phyloP scores from a whole-genome alignment of 2,797 vertebrate species.

The Chaunax sp. region DNA sequence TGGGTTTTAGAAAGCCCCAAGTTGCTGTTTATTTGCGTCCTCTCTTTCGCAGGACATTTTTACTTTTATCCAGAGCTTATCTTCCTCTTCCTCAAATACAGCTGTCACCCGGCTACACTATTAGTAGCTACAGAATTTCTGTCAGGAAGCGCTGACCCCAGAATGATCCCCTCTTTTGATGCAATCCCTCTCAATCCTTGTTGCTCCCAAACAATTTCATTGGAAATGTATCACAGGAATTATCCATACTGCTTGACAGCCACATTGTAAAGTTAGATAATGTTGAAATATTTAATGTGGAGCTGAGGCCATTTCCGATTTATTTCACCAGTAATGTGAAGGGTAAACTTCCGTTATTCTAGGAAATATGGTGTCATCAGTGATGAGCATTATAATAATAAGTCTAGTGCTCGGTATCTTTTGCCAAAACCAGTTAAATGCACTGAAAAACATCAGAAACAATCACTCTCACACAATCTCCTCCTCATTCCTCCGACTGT shows the following conservation, averaged over 20 bases:
- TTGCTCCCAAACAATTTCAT: slow-evolving; percentile 36
- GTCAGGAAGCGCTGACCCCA: slow-evolving; percentile 54
- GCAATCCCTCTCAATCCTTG: slow-evolving; percentile 27
- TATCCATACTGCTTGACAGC: slow-evolving; percentile 42
- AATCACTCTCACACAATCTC: slow-evolving; percentile 46
- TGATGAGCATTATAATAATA: slow-evolving; percentile 36
- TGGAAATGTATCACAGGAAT: slow-evolving; percentile 36
- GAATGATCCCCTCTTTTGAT: slow-evolving; percentile 38
- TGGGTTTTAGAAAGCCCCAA: slow-evolving; percentile 66
- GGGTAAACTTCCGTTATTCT: slow-evolving; percentile 3
- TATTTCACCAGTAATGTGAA: slow-evolving; percentile 19
- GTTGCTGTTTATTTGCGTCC: slow-evolving; percentile 76
- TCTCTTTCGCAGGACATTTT: slow-evolving; percentile 62
- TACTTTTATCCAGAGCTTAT: slow-evolving; percentile 69
- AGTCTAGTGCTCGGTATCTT: slow-evolving; percentile 4
- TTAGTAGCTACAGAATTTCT: slow-evolving; percentile 57
- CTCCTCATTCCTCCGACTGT: slow-evolving; percentile 29
- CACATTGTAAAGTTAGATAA: slow-evolving; percentile 20
- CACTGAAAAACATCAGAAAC: slow-evolving; percentile 42
- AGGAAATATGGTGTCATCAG: slow-evolving; percentile 3
- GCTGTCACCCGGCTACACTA: slow-evolving; percentile 30
- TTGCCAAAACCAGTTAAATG: slow-evolving; percentile 24
- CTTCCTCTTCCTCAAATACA: slow-evolving; percentile 25
- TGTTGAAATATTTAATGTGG: slow-evolving; percentile 34
- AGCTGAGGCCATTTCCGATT: slow-evolving; percentile 16